Evolutionary conservation across 2,797 vertebrate species (phyloP), one percentile per base, ranked within the genome.

Genomic region (Ispidina picta): DNA sequence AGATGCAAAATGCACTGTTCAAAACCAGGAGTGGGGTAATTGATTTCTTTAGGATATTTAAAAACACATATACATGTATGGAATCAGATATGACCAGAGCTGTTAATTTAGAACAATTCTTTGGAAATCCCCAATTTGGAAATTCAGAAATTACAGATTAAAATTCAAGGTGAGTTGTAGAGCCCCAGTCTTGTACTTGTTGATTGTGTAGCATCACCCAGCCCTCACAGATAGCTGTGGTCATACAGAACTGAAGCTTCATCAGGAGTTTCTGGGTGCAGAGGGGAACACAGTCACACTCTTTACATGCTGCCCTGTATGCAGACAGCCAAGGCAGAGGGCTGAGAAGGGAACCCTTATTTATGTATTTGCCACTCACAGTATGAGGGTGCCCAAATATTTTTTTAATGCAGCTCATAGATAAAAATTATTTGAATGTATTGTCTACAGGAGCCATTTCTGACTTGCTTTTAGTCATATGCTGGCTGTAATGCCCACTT

Each of bases 31-130:
- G 10, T 37, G 43, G 5, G 8, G 2, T 33, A 75, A 86, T 35
- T 83, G 31, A 76, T 89, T 95, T 69, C 48, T 79, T 88, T 54
- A 87, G 16, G 35, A 86, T 79, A 79, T 91, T 90, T 81, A 91
- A 94, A 89, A 64, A 29, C 63, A 66, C 72, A 35, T 22, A 33
- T 18, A 28, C 10, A 7, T 20, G 13, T 8, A 22, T 22, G 25
- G 69, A 85, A 60, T 2, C 7, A 41, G 22, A 60, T 59, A 28
- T 79, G 64, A 73, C 5, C 22, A 65, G 17, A 4, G 64, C 4
- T 26, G 5, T 35, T 86, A 55, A 48, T 58, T 49, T 56, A 64
- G 35, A 88, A 41, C 3, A 52, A 46, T 25, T 19, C 6, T 76
- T 66, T 37, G 49, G 28, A 90, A 86, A 82, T 33, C 8, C 15